Evolutionary conservation across 1,140 invertebrate genomes (phyloP).

Genomic region (Heliconius eleuchia): DNA sequence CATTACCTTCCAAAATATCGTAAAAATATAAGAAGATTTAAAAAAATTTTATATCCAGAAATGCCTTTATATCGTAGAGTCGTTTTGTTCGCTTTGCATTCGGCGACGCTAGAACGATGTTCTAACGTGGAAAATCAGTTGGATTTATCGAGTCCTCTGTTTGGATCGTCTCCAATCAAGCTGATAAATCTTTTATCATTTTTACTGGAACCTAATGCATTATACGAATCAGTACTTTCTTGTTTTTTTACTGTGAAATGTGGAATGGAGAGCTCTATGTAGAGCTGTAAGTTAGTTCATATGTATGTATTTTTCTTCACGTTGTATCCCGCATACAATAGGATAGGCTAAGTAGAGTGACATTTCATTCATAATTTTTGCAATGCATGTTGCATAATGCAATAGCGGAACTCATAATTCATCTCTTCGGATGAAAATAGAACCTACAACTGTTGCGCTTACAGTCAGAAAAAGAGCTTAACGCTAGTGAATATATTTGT

Average conservation of each 20-base stretch:
- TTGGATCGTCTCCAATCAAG: slow-evolving; percentile 33
- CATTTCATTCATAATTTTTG: too few species aligned
- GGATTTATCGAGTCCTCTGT: slow-evolving; percentile 30
- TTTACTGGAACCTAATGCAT: slow-evolving; percentile 26
- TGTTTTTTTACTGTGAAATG: neutral
- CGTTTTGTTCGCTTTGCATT: slow-evolving; percentile 31
- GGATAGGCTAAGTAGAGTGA: too few species aligned
- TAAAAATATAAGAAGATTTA: neutral
- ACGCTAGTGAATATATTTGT: too few species aligned
- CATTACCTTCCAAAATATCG: neutral
- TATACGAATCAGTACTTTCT: slow-evolving; percentile 22
- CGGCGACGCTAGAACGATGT: slow-evolving; percentile 23
- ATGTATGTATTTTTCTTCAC: too few species aligned
- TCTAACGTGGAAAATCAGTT: slow-evolving; percentile 31
- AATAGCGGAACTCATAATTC: too few species aligned
- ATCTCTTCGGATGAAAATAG: too few species aligned
- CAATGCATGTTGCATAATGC: too few species aligned
- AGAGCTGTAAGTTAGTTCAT: neutral
- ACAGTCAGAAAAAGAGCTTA: too few species aligned
- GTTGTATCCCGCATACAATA: too few species aligned
- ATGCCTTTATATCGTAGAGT: neutral
- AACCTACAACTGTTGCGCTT: too few species aligned
- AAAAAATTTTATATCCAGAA: neutral
- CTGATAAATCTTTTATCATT: slow-evolving; percentile 30
- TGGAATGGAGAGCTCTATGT: neutral